Conservation (phyloP, 2,888 invertebrate genomes). For the Melinopterus prodromus region DNA sequence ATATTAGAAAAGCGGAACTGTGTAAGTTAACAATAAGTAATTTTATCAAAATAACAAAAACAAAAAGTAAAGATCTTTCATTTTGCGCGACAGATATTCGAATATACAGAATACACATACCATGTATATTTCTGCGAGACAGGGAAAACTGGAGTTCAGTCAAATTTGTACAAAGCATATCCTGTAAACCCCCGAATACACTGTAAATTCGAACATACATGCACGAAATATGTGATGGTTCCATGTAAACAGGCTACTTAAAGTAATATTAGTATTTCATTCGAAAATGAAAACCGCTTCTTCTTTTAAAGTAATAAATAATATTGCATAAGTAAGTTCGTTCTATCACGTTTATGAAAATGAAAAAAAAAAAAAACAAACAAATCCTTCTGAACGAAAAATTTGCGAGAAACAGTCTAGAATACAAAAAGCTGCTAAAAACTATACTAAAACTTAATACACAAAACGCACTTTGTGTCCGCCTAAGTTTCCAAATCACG, state of each 20-base stretch:
- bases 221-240: not conserved
- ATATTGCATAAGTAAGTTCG: conserved; percentile 36
- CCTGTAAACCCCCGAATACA: not conserved
- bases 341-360: conserved; percentile 49
- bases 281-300: conserved; percentile 20
- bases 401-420: not conserved
- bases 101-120: conserved; percentile 6
- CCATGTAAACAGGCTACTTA: conserved; percentile 35
- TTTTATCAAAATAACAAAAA: not conserved
- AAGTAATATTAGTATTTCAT: conserved; percentile 26
- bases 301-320: conserved; percentile 36
- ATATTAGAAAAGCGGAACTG: not conserved
- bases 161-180: not conserved
- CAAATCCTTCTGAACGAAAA: conserved; percentile 48
- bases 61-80: not conserved
- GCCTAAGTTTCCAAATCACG: conserved; percentile 12
- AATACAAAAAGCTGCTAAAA: conserved; percentile 54
- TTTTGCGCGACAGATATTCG: conserved; percentile 7
- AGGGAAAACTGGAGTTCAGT: too few relatives aligned
- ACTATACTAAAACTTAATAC: conserved; percentile 41
- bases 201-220: conserved; percentile 19
- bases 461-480: conserved; percentile 35
- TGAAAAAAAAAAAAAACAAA: conserved; percentile 43
- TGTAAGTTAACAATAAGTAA: not conserved
- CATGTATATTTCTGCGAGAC: not conserved